Base-by-base conservation (phyloP, 2,113 vertebrate genomes). In the Sialia sialis region DNA sequence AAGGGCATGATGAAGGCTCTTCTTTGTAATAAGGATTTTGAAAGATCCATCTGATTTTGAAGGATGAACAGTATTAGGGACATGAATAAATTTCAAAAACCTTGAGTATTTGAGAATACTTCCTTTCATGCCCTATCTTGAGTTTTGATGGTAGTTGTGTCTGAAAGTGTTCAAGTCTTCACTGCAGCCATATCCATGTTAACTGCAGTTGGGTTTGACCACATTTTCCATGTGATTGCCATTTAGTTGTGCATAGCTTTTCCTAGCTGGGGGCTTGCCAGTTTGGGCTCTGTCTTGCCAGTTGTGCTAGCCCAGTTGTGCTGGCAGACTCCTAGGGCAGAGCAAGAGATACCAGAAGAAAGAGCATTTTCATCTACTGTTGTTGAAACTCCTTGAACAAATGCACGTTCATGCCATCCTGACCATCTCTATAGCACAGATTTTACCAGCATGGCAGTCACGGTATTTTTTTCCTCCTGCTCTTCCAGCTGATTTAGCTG, bases 371-470 rank as follows among this genome's bases (percentile, higher is more conserved):
- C 52, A 63, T 60, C 30, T 68, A 2, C 23, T 48, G 8, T 16
- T 63, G 21, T 30, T 52, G 62, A 84, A 88, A 55, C 15, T 79
- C 10, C 41, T 60, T 58, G 49, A 73, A 22, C 4, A 68, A 75
- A 44, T 0, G 3, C 23, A 10, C 2, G 1, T 48, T 44, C 11
- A 4, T 36, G 49, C 29, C 26, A 14, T 17, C 27, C 32, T 75
- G 32, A 39, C 43, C 32, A 11, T 36, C 13, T 36, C 16, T 41
- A 0, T 63, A 72, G 10, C 12, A 8, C 27, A 68, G 39, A 22
- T 56, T 85, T 90, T 11, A 4, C n/a, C 82, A 43, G 4, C 11
- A 8, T 1, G 4, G 21, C 26, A 79, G 39, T n/a, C 11, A 6
- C 3, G 25, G 43, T 75, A 8, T 26, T 64, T 72, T 64, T 60